Base-by-base conservation (phyloP, 2,888 invertebrate species). In the Leptopilina myrica region DNA sequence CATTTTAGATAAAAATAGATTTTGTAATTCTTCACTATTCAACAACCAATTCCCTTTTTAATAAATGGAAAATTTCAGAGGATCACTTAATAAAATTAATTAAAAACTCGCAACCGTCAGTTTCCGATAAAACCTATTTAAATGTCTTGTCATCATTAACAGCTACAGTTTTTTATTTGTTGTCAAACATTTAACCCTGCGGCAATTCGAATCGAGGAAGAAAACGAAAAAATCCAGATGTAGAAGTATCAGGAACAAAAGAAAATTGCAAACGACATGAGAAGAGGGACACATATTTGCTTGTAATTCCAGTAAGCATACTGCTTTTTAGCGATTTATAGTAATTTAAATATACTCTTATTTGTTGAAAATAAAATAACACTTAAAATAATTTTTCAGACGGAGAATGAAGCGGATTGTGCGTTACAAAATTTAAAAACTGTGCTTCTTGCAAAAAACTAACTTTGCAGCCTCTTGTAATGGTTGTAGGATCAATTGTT, bases 321-420 rank as follows among this genome's bases (percentile, higher is more conserved):
- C 43, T 46, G 11, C 4, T 46, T 15, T 33, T 66, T 15, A 43
- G 33, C 33, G 33, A 33, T 33, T 15, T 33, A 14, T 33, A 56
- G 14, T 56, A 5, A n/a, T 59, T 15, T 59, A 59, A 59, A 15
- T 8, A 59, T 15, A n/a, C n/a, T 15, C 15, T 66, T 43, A 9
- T 66, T 15, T 46, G 1, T 15, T 43, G 7, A 33, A 33, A 33
- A 33, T 33, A 5, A 33, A 33, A 33, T 4, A 33, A 33, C 33
- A 33, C 33, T 33, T 33, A 2, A 33, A 33, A 33, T 66, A 46
- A 46, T 15, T 43, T 66, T 66, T 66, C n/a, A 73, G 73, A 73
- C 53, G 53, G 56, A 26, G 40, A 73, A 73, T 59, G 73, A 73
- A 73, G 73, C 33, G 7, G n/a, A 59, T 9, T 14, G 53, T 11